Conservation (phyloP, 2,888 invertebrate species). For the Ceratothoa steindachneri region DNA sequence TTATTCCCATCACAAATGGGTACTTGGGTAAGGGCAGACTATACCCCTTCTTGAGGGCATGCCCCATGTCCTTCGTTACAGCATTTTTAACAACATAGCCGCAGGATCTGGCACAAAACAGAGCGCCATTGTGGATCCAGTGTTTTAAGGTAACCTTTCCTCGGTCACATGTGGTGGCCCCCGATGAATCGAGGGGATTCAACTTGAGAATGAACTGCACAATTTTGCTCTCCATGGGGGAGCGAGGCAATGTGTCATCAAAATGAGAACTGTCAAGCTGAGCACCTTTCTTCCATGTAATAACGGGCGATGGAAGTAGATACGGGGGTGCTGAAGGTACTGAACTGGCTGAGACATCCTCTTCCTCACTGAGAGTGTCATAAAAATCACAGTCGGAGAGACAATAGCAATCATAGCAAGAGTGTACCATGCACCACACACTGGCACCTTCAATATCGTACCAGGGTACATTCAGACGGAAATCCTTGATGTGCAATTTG, state of each 20-base stretch:
- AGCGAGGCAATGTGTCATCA: neutral
- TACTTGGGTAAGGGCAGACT: conserved; percentile 3
- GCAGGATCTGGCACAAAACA: conserved; percentile 30
- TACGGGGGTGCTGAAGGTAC: no score
- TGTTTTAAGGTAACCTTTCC: conserved; percentile 17
- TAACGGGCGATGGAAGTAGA: neutral
- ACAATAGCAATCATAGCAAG: conserved; percentile 44
- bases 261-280: neutral
- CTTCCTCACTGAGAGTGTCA: neutral
- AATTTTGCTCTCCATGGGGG: neutral
- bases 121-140: conserved; percentile 10
- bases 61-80: neutral
- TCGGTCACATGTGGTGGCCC: neutral
- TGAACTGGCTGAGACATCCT: neutral
- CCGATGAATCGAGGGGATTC: neutral
- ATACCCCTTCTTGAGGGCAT: conserved; percentile 16
- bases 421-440: conserved; percentile 44
- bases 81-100: conserved; percentile 26
- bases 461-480: conserved; percentile 33
- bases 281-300: neutral
- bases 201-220: neutral
- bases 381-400: conserved; percentile 20
- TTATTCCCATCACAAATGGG: neutral
- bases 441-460: conserved; percentile 33
- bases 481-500: neutral